Evolutionary conservation across 2,797 vertebrate genomes (phyloP).

Genomic region (Epinephelus malabaricus): DNA sequence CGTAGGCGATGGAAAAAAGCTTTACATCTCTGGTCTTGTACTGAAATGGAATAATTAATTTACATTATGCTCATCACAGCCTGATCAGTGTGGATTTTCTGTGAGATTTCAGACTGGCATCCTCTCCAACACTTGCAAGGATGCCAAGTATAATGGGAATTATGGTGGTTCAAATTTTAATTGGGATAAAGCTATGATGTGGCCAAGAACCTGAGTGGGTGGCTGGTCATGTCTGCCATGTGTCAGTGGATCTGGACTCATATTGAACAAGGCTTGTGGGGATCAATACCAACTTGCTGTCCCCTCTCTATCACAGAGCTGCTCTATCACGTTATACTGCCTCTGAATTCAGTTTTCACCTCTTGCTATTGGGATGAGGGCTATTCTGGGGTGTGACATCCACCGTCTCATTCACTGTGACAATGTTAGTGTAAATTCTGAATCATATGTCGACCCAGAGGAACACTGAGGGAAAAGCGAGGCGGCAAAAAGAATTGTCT

Average conservation of each 20-base stretch:
- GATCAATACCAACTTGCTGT: constrained; percentile 47
- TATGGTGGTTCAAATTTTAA: constrained; percentile 50
- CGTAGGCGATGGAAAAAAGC: constrained; percentile 10
- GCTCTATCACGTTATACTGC: constrained; percentile 8
- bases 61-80: constrained; percentile 19
- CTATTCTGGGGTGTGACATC: constrained; percentile 56
- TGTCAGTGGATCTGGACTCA: constrained; percentile 45
- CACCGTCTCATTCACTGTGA: constrained; percentile 42
- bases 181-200: constrained; percentile 30
- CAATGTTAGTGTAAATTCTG: constrained; percentile 52
- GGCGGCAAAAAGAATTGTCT: constrained; percentile 15
- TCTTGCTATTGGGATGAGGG: constrained; percentile 15
- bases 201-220: constrained; percentile 38
- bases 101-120: constrained; percentile 41
- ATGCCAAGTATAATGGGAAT: constrained; percentile 17
- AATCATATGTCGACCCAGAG: constrained; percentile 43
- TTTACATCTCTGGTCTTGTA: constrained; percentile 5
- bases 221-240: constrained; percentile 35
- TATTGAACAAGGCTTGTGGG: constrained; percentile 37
- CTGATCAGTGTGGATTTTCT: constrained; percentile 15
- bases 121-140: constrained; percentile 23
- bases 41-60: constrained; percentile 38
- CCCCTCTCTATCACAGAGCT: constrained; percentile 7
- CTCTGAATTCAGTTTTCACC: constrained; percentile 44
- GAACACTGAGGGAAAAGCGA: constrained; percentile 16